phyloP scores from a whole-genome alignment of 2,113 vertebrate genomes.

The Myiozetetes cayanensis region DNA sequence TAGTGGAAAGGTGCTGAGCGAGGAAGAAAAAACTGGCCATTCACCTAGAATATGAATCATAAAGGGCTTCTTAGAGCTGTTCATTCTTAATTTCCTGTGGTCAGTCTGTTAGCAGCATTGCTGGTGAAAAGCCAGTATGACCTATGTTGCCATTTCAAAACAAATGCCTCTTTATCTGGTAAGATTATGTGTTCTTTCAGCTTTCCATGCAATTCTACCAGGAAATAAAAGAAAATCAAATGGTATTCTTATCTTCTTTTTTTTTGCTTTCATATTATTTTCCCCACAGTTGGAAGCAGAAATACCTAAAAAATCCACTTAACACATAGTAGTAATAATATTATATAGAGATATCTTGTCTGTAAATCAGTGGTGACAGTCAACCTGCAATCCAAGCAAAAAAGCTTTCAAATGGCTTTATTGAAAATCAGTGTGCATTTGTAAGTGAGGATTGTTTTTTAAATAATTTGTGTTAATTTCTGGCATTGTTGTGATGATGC shows the following conservation, averaged over 20 bases:
- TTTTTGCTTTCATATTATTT: background rate
- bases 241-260: background rate
- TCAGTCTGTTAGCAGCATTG: background rate
- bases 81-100: constrained; percentile 68
- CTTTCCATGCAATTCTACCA: constrained; percentile 42
- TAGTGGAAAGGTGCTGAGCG: constrained; percentile 19
- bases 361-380: constrained; percentile 54
- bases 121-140: constrained; percentile 53
- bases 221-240: constrained; percentile 40
- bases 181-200: constrained; percentile 48
- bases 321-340: background rate
- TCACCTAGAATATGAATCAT: constrained; percentile 57
- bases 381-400: constrained; percentile 34
- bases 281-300: background rate
- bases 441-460: constrained; percentile 51
- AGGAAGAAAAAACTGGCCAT: constrained; percentile 26
- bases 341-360: constrained; percentile 23
- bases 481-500: background rate
- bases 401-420: constrained; percentile 65
- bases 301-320: background rate
- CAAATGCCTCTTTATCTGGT: constrained; percentile 41
- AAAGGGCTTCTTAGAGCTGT: constrained; percentile 52
- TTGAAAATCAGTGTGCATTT: constrained; percentile 72
- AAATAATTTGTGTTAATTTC: constrained; percentile 20
- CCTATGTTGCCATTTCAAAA: constrained; percentile 58